phyloP scores from a whole-genome alignment of 2,797 vertebrate species.

The Phoxinus dragarum region DNA sequence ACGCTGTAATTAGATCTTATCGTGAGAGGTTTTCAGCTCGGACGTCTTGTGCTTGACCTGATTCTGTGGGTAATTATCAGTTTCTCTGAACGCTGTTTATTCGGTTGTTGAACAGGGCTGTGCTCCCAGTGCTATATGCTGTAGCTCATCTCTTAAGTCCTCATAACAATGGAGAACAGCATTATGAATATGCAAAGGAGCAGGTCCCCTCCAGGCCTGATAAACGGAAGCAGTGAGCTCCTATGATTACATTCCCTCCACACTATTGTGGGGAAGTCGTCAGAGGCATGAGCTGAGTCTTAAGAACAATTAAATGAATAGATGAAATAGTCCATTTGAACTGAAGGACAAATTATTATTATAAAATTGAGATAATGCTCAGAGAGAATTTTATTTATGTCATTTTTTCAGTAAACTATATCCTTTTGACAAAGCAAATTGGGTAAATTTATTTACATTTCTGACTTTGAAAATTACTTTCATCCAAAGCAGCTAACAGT shows the following conservation, averaged over 20 bases:
- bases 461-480: background rate
- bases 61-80: constrained; percentile 48
- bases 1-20: constrained; percentile 29
- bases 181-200: constrained; percentile 58
- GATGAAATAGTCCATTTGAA: constrained; percentile 34
- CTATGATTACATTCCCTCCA: constrained; percentile 53
- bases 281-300: constrained; percentile 16
- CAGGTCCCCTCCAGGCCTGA: constrained; percentile 45
- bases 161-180: constrained; percentile 37
- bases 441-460: background rate
- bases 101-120: constrained; percentile 30
- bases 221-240: constrained; percentile 57
- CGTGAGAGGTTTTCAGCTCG: constrained; percentile 12
- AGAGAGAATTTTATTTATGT: background rate
- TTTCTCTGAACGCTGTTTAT: constrained; percentile 11
- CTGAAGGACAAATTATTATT: constrained; percentile 23
- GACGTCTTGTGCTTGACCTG: constrained; percentile 43
- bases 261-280: background rate
- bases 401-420: background rate
- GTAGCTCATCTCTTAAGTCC: constrained; percentile 37
- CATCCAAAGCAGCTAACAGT: background rate
- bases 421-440: background rate
- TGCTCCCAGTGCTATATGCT: constrained; percentile 13
- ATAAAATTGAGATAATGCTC: constrained; percentile 18
- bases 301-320: constrained; percentile 32